phyloP scores from a whole-genome alignment of 2,113 vertebrate genomes.

The Chinchilla lanigera region DNA sequence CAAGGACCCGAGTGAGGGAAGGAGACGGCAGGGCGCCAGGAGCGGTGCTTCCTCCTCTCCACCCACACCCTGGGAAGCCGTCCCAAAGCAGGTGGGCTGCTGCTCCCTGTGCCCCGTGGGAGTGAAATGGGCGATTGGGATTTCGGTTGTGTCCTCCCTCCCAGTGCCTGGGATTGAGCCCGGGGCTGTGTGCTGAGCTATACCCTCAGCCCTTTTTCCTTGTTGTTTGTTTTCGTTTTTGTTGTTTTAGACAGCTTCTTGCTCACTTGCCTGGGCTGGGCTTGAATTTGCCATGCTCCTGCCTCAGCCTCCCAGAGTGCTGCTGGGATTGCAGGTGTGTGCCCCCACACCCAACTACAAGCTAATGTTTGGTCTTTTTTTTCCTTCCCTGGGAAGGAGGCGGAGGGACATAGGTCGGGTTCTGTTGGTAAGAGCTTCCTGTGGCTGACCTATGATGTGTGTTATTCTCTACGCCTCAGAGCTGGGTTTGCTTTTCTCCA shows the following conservation, averaged over 20 bases:
- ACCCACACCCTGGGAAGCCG: background rate
- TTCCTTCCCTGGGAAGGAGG: background rate
- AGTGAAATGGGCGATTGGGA: background rate
- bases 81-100: background rate
- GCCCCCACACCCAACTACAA: background rate
- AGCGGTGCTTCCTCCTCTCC: constrained; percentile 9
- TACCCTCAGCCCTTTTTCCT: background rate
- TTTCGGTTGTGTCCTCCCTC: background rate
- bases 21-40: background rate
- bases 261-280: background rate
- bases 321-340: background rate
- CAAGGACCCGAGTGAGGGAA: background rate
- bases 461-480: background rate
- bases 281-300: background rate
- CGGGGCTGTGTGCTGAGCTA: background rate
- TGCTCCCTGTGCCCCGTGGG: background rate
- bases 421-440: background rate
- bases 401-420: background rate
- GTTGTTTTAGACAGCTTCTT: background rate
- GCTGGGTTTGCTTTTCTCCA: background rate
- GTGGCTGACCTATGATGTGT: background rate
- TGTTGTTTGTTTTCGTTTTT: background rate
- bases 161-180: background rate
- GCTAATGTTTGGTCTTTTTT: background rate
- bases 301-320: background rate